Evolutionary conservation across 2,888 invertebrate species (phyloP).

Genomic region (Hydrotaea diabolus): DNA sequence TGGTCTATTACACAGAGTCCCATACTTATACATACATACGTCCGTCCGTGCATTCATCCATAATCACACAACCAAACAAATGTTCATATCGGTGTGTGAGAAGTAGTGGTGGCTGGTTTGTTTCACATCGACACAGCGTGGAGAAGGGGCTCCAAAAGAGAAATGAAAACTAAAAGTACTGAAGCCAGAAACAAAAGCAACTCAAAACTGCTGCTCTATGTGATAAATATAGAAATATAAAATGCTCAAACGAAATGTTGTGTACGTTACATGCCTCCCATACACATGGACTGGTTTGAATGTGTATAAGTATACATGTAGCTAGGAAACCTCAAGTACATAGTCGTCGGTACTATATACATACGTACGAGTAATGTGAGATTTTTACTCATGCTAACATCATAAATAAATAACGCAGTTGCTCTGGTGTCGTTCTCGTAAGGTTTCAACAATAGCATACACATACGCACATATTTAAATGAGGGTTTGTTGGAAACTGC

Average conservation of each 20-base stretch:
- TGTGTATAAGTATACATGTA: no score
- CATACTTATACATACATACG: neutral
- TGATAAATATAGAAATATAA: constrained; percentile 27
- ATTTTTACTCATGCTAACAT: constrained; percentile 26
- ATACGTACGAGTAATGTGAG: neutral
- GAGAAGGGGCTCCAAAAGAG: constrained; percentile 28
- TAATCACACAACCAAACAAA: constrained; percentile 2
- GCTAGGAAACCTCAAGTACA: neutral
- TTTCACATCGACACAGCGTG: neutral
- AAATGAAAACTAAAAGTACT: neutral
- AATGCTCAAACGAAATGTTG: constrained; percentile 10
- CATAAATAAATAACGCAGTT: neutral
- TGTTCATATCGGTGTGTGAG: neutral
- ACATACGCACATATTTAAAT: constrained; percentile 22
- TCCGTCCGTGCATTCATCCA: neutral
- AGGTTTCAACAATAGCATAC: neutral
- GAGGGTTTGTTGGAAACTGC: constrained; percentile 30
- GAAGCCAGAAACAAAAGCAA: neutral
- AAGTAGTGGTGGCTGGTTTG: constrained; percentile 3
- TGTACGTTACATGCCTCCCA: neutral
- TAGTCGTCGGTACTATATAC: neutral
- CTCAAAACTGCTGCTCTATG: neutral
- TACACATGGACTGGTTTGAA: no score
- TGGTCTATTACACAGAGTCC: neutral
- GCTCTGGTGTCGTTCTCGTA: neutral